phyloP scores from a whole-genome alignment of 1,140 invertebrate species.

The Bombus breviceps region DNA sequence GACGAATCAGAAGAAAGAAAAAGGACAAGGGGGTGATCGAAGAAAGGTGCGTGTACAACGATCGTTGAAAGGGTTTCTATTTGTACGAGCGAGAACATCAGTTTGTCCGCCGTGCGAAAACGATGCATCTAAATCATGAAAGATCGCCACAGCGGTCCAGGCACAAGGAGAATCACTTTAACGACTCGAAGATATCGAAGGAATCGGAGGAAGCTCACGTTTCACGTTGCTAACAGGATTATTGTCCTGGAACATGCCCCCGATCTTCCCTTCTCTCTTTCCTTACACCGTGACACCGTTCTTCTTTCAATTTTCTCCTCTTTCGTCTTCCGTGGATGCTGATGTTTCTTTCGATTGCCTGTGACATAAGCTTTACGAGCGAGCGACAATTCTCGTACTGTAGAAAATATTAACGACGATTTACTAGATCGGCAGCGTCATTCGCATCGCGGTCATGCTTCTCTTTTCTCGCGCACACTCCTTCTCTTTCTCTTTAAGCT shows the following conservation, averaged over 20 bases:
- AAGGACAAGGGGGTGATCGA: neutral
- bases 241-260: conserved; percentile 9
- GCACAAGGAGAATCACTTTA: conserved; percentile 1
- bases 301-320: conserved; percentile 20
- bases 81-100: conserved; percentile 17
- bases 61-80: neutral
- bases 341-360: conserved; percentile 1
- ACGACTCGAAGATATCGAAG: conserved; percentile 4
- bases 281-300: neutral
- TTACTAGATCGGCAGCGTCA: conserved; percentile 14
- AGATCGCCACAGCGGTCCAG: neutral
- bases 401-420: conserved; percentile 6
- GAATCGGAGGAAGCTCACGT: conserved; percentile 38
- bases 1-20: neutral
- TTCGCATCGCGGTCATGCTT: neutral
- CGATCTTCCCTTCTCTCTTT: neutral
- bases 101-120: neutral
- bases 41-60: neutral
- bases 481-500: neutral
- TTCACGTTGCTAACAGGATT: conserved; percentile 15
- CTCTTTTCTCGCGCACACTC: neutral
- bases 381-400: neutral
- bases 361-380: conserved; percentile 18
- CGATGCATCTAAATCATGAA: conserved; percentile 17
- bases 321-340: conserved; percentile 40